Evolutionary conservation across 1,140 invertebrate genomes (phyloP).

Genomic region (Cecropterus lyciades): DNA sequence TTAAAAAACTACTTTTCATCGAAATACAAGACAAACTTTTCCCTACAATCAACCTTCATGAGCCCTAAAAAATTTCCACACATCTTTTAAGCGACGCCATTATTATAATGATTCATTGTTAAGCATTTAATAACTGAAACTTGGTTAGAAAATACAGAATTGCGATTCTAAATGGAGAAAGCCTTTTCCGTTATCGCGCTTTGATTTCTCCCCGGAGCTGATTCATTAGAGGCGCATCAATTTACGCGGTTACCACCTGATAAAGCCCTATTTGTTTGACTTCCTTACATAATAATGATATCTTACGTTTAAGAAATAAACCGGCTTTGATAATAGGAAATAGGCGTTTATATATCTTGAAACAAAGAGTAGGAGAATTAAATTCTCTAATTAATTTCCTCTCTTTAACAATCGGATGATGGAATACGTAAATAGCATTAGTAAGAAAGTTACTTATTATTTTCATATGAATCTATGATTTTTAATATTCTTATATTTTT

Average conservation of each 20-base stretch:
- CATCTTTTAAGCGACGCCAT: too few species aligned
- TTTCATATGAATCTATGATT: too few species aligned
- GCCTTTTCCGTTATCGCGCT: constrained; percentile 58
- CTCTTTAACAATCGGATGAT: too few species aligned
- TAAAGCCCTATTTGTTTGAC: constrained; percentile 2
- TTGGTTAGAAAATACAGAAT: constrained; percentile 1
- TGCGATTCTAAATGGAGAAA: constrained; percentile 3
- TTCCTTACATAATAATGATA: not conserved
- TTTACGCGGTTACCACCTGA: constrained; percentile 47
- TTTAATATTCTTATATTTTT: not conserved
- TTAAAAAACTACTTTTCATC: too few species aligned
- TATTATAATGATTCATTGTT: constrained; percentile 4
- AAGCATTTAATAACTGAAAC: constrained; percentile 7
- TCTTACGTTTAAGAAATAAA: not conserved
- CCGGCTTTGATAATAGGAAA: not conserved
- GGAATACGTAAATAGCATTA: too few species aligned
- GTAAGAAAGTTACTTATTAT: too few species aligned
- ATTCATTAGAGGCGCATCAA: constrained; percentile 72
- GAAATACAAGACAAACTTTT: too few species aligned
- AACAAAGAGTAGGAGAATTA: too few species aligned
- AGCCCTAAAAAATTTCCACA: too few species aligned
- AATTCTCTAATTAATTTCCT: too few species aligned
- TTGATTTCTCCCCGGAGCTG: constrained; percentile 72
- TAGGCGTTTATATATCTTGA: too few species aligned
- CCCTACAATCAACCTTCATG: too few species aligned